phyloP scores from a whole-genome alignment of 2,113 vertebrate species.

The Strix aluco region DNA sequence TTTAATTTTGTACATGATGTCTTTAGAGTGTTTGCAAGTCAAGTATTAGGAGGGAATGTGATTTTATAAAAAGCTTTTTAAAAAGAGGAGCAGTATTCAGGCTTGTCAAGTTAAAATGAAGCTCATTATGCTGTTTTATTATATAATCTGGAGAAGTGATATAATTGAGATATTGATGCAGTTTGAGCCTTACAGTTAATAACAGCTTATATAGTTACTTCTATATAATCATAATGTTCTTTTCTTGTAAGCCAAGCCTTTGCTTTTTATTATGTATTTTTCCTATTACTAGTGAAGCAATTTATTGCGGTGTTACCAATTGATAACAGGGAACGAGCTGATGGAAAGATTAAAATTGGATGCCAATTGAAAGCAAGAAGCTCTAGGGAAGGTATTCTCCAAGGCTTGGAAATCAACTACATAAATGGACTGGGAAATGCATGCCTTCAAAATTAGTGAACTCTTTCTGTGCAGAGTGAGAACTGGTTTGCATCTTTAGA shows the following conservation, averaged over 20 bases:
- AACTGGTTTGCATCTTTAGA: neutral
- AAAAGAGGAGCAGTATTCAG: conserved; percentile 19
- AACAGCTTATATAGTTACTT: neutral
- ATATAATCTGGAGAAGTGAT: conserved; percentile 22
- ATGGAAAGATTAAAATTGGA: neutral
- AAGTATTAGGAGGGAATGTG: conserved; percentile 29
- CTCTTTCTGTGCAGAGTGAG: neutral
- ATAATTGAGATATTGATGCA: conserved; percentile 25
- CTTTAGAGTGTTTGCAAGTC: conserved; percentile 36
- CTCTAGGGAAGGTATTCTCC: neutral
- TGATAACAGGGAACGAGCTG: neutral
- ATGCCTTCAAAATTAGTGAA: neutral
- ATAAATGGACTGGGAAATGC: neutral
- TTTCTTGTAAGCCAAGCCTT: neutral
- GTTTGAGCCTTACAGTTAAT: conserved; percentile 7
- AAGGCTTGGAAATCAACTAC: neutral
- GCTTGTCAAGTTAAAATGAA: conserved; percentile 42
- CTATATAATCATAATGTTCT: neutral
- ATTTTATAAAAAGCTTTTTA: conserved; percentile 49
- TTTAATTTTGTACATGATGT: conserved; percentile 48
- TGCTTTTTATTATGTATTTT: neutral
- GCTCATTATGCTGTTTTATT: conserved; percentile 43
- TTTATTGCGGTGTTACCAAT: neutral
- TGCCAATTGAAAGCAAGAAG: neutral
- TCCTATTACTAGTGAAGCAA: neutral